Base-by-base conservation (phyloP, 2,113 vertebrate species). In the Scartelaos histophorus region DNA sequence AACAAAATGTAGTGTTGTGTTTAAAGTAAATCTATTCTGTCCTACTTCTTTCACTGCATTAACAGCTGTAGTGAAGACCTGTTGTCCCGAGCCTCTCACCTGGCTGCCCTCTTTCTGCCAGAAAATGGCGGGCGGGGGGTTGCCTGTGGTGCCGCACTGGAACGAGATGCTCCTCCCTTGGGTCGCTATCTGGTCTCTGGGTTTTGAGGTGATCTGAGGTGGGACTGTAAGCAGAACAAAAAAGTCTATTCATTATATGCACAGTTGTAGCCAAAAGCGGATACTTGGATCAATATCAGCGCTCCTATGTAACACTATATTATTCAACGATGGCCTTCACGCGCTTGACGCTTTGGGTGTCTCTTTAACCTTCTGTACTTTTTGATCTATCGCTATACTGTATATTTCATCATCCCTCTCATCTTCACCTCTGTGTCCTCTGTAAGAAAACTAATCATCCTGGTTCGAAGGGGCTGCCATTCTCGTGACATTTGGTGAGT, bases 91-190 rank as follows among this genome's bases (percentile, higher is more conserved):
- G 56, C 22, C 49, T 68, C 89, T 80, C 87, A 99, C 98, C 96
- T 99, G 97, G 84, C 96, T 98, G 82, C 97, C 98, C 93, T 99
- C 98, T 90, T 98, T 98, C 90, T 99, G 97, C 98, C 98, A 99
- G 91, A 99, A 99, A 72, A 99, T 96, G 82, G 97, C 96, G 80
- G 98, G 98, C 76, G 95, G 96, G 51, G 97, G 97, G 85, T 99
- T 98, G 91, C 96, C 97, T 85, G 95, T 96, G 29, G 97, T 98
- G 92, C 96, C 95, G 86, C 97, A 99, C 66, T 94, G 94, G 91
- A 99, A 99, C 79, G 93, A 95, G 85, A 96, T 90, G 43, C 94
- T 96, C 83, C 93, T 94, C 73, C 98, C 97, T 85, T 98, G 97
- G 61, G 93, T 93, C 76, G 96, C 95, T 87, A 96, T 96, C 92